Evolutionary conservation across 92 coral and sea anemone genomes (phyloP).

Genomic region (Micromussa lordhowensis): DNA sequence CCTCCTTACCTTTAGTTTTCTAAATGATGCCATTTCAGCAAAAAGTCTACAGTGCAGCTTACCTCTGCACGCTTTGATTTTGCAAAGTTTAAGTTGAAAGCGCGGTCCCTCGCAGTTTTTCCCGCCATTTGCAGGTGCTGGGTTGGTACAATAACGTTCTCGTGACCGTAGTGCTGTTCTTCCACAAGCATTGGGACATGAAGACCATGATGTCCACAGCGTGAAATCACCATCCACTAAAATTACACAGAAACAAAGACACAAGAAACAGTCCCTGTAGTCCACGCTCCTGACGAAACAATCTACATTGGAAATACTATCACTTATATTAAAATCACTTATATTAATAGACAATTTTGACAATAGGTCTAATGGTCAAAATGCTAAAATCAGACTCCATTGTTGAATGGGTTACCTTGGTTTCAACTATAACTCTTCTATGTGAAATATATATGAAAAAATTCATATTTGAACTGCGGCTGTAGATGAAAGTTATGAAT

Average conservation of each 20-base stretch:
- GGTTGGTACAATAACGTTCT: slow-evolving; percentile 96
- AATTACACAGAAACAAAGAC: background rate
- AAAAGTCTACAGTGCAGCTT: background rate
- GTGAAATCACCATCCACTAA: slow-evolving; percentile 95
- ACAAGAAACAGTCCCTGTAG: background rate
- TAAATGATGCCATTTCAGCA: background rate
- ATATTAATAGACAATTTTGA: too few relatives aligned
- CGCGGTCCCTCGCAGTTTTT: slow-evolving; percentile 95
- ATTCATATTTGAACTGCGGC: too few relatives aligned
- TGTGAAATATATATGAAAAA: too few relatives aligned
- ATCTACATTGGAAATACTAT: too few relatives aligned
- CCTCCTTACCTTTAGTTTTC: too few relatives aligned
- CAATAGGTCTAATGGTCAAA: too few relatives aligned
- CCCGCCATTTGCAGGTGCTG: slow-evolving; percentile 93
- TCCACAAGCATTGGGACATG: slow-evolving; percentile 86
- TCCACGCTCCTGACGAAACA: background rate
- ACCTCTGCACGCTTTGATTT: slow-evolving; percentile 79
- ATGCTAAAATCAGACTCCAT: too few relatives aligned
- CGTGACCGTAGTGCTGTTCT: slow-evolving; percentile 92
- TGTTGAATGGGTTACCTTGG: too few relatives aligned
- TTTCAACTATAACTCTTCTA: too few relatives aligned
- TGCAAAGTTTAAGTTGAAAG: slow-evolving; percentile 88
- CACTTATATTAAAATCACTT: too few relatives aligned
- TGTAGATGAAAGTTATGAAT: too few relatives aligned
- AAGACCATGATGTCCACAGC: slow-evolving; percentile 88